Base-by-base conservation (phyloP, 2,888 invertebrate species). In the Cataglyphis rosenhaueri region DNA sequence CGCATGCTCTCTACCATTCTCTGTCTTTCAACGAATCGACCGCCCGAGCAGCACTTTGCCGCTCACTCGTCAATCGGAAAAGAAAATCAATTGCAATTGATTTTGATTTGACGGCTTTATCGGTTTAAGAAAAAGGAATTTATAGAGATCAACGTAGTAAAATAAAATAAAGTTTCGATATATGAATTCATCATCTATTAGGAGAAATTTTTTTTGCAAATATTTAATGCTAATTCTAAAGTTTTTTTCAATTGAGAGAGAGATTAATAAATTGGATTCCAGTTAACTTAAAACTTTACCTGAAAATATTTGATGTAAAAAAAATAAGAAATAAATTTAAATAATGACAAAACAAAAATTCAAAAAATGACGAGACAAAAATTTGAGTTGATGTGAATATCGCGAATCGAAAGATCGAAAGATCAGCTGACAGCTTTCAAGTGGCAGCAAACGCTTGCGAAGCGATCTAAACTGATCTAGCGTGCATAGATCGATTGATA, bases 11-110 rank as follows among this genome's bases (percentile, higher is more conserved):
- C 25, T 62, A 32, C 57, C 44, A n/a, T 52, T 76, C 81, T 68
- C 81, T 65, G 57, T 83, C 68, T 73, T 81, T 65, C 71, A 82
- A 65, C 76, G 57, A n/a, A 74, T 76, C 82, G 52, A 55, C 59
- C 35, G 62, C n/a, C 21, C 32, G 61, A 82, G 21, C 65, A 44
- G n/a, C 66, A 12, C 57, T 35, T 35, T 44, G 41, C 57, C 62
- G 25, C 29, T 61, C 35, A 52, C 9, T 38, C n/a, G 12, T 57
- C 48, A 29, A 38, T 44, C 44, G 41, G 25, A 25, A 82, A 57
- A 82, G 59, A 12, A 41, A 62, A 55, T 62, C 81, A 41, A 82
- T 75, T 57, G 82, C 21, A 32, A 57, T 35, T 35, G 35, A 35
- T 35, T 35, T 6, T 35, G 59, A 68, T 29, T 18, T 44, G 78